Conservation (phyloP, 1,140 invertebrate species). For the Maconellicoccus hirsutus region DNA sequence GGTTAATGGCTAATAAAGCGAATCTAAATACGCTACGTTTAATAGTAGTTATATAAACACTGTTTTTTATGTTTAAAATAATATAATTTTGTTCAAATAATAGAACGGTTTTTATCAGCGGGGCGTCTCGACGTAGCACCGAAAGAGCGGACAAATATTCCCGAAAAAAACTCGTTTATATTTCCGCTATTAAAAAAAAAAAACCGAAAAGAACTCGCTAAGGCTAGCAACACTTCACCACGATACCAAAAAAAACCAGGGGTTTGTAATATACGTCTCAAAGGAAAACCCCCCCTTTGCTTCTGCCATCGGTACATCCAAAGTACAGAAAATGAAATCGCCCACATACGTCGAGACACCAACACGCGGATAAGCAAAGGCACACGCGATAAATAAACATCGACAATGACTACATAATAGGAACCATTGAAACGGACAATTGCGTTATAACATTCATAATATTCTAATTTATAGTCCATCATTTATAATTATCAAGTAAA, state of each 20-base stretch:
- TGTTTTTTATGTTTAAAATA: slow-evolving; percentile 2
- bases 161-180: background rate
- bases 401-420: background rate
- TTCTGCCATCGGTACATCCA: too few species aligned
- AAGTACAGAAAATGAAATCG: too few species aligned
- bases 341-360: too few species aligned
- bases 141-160: slow-evolving; percentile 5
- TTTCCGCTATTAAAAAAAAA: background rate
- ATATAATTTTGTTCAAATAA: slow-evolving; percentile 21
- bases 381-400: too few species aligned
- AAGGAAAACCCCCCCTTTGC: background rate
- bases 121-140: background rate
- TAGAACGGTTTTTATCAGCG: slow-evolving; percentile 18
- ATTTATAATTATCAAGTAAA: slow-evolving; percentile 19
- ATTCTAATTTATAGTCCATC: slow-evolving; percentile 18
- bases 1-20: slow-evolving; percentile 16
- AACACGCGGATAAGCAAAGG: too few species aligned
- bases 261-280: background rate
- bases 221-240: background rate
- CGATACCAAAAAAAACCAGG: background rate
- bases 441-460: slow-evolving; percentile 11
- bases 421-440: slow-evolving; percentile 15
- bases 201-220: too few species aligned
- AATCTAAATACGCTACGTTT: slow-evolving; percentile 20
- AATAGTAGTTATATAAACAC: slow-evolving; percentile 21